Evolutionary conservation across 2,888 invertebrate species (phyloP), one percentile per base, ranked within the genome.

Genomic region (Chrysina gloriosa): DNA sequence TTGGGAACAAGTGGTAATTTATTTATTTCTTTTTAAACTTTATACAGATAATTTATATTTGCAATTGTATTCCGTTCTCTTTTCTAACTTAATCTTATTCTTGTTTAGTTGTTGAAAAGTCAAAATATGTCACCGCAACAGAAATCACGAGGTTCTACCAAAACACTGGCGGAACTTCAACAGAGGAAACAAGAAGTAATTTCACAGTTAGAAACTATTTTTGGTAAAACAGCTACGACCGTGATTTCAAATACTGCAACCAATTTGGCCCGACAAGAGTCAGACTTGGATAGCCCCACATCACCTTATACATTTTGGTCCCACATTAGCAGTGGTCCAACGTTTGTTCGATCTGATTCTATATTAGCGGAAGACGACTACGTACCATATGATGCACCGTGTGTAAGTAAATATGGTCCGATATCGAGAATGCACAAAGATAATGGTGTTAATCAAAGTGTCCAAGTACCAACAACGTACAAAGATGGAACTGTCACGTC

Each of bases 361-460:
- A 84, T 87, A 70, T 77, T 88, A 52, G 85, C 87, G 34, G 88
- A 89, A 71, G 90, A 89, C 75, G 89, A 89, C 75, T 89, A 89
- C 76, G 88, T 90, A 64, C 90, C 90, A 4, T 90, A 89, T 79
- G 90, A 89, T 76, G 84, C 87, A 29, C 88, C 89, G 1, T 84
- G 88, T 21, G 87, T 88, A 14, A 89, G 89, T 72, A 90, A 89
- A 80, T 91, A 87, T 77, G 91, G 90, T 2, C 90, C 91, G 0
- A 91, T 91, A 72, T 90, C 90, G 1, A 83, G 88, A 39, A 84
- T 83, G 83, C 75, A 73, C 25, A 78, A 79, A 70, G 77, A 77
- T 14, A 74, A 70, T 21, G 65, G 73, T 9, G 74, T 78, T 23
- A 78, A 73, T 56, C 81, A 80, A 66, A 65, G 45, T 34, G 73